These are phyloP conservation scores for Sandelia bainsii DNA, from an alignment of 2,797 vertebrate genomes.

Conservation along the genomic window DNA sequence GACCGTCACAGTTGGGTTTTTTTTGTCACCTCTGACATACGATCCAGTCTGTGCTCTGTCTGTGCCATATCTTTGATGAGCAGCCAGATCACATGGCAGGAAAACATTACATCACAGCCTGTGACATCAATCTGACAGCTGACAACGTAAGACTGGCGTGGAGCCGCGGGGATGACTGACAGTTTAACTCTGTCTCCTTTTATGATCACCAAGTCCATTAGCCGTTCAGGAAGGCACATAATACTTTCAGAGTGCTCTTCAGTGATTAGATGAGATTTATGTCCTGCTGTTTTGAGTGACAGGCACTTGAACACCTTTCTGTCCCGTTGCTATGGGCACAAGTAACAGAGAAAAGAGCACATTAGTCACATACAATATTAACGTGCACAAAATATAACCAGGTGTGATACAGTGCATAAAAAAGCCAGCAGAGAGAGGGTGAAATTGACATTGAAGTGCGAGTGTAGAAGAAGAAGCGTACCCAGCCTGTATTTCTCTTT, in stretches of 20 bases:
- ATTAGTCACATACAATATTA: slow-evolving; percentile 19
- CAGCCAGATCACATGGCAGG: slow-evolving; percentile 26
- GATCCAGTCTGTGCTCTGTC: slow-evolving; percentile 33
- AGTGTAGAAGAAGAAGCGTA: slow-evolving; percentile 58
- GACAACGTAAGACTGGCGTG: slow-evolving; percentile 16
- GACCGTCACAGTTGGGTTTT: slow-evolving; percentile 22
- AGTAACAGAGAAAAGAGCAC: slow-evolving; percentile 26
- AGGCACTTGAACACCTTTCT: slow-evolving; percentile 90
- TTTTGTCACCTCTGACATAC: slow-evolving; percentile 10
- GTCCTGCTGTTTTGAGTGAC: slow-evolving; percentile 85
- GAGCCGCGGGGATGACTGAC: slow-evolving; percentile 38
- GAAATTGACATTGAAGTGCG: background rate
- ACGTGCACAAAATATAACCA: background rate
- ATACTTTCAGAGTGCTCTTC: slow-evolving; percentile 62
- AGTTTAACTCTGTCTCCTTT: slow-evolving; percentile 54
- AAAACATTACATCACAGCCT: slow-evolving; percentile 26
- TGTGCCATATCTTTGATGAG: slow-evolving; percentile 32
- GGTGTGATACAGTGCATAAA: background rate
- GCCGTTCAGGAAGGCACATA: slow-evolving; percentile 74
- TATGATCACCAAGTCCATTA: slow-evolving; percentile 44
- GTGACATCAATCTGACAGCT: slow-evolving; percentile 25
- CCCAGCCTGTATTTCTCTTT: slow-evolving; percentile 92
- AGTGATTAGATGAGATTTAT: slow-evolving; percentile 72
- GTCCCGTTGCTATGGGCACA: slow-evolving; percentile 84
- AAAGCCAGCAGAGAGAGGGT: background rate